phyloP scores from a whole-genome alignment of 2,888 invertebrate species.

The Lypha dubia region DNA sequence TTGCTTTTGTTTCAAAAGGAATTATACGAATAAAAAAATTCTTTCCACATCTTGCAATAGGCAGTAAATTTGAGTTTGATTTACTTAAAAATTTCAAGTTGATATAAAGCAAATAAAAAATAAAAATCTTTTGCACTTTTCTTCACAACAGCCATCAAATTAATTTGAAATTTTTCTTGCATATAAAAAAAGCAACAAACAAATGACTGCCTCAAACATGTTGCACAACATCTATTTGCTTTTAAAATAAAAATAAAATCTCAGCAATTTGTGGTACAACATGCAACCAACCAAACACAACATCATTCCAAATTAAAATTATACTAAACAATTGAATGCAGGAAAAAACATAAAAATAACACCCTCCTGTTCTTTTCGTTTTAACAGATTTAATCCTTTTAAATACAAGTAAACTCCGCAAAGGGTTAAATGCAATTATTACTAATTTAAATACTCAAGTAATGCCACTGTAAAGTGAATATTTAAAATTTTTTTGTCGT shows the following conservation, averaged over 20 bases:
- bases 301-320: conserved; percentile 38
- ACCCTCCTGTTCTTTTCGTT: neutral
- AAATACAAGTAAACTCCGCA: neutral
- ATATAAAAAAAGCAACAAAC: neutral
- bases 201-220: conserved; percentile 24
- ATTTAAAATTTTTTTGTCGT: too few relatives aligned
- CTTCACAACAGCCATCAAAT: neutral
- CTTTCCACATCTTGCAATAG: too few relatives aligned
- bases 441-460: neutral
- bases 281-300: conserved; percentile 47
- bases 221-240: conserved; percentile 23
- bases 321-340: too few relatives aligned
- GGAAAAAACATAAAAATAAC: neutral
- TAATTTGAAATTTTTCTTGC: neutral
- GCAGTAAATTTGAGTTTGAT: too few relatives aligned
- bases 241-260: neutral
- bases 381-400: neutral
- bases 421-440: conserved; percentile 29
- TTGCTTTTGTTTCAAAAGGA: too few relatives aligned
- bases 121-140: neutral
- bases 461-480: neutral
- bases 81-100: too few relatives aligned
- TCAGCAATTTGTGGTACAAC: conserved; percentile 13
- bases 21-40: too few relatives aligned
- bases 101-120: too few relatives aligned